Percentiles rank a stretch among this genome's conserved stretches.
phyloP scores from a whole-genome alignment of 2,113 vertebrate genomes.

The Centropristis striata region DNA sequence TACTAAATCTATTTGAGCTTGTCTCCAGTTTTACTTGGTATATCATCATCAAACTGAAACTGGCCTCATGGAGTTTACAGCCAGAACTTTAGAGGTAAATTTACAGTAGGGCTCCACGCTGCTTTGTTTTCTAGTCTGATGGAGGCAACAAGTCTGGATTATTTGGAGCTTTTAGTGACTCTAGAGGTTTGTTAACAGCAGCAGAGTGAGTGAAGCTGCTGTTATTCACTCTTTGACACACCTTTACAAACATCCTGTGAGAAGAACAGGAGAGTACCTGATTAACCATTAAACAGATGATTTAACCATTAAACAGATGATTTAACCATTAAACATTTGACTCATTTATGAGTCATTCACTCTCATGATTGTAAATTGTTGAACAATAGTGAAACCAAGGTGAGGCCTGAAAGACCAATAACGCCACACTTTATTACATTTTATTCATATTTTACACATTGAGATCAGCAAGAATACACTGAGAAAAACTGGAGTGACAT shows the following conservation, averaged over 20 bases:
- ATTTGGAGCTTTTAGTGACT: too few relatives aligned
- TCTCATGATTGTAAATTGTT: neutral
- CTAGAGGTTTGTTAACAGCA: neutral
- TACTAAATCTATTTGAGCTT: too few relatives aligned
- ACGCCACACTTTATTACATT: constrained; percentile 2
- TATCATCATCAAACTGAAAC: too few relatives aligned
- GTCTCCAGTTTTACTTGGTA: too few relatives aligned
- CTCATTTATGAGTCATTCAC: neutral
- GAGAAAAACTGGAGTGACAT: too few relatives aligned
- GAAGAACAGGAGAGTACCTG: neutral
- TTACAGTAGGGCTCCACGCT: too few relatives aligned
- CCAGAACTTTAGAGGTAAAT: too few relatives aligned
- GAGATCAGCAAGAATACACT: neutral
- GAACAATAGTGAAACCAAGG: neutral
- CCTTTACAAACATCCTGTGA: constrained; percentile 34
- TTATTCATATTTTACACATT: constrained; percentile 12
- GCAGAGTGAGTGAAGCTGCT: neutral
- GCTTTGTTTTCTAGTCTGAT: too few relatives aligned
- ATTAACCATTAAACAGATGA: constrained; percentile 18
- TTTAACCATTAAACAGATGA: constrained; percentile 19
- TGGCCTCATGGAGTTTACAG: too few relatives aligned
- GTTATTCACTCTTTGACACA: constrained; percentile 21
- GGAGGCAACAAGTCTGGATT: too few relatives aligned
- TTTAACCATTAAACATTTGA: neutral
- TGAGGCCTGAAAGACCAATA: neutral